Evolutionary conservation across 2,888 invertebrate genomes (phyloP), one percentile per base, ranked within the genome.

Genomic region (Alloplasta piceator): DNA sequence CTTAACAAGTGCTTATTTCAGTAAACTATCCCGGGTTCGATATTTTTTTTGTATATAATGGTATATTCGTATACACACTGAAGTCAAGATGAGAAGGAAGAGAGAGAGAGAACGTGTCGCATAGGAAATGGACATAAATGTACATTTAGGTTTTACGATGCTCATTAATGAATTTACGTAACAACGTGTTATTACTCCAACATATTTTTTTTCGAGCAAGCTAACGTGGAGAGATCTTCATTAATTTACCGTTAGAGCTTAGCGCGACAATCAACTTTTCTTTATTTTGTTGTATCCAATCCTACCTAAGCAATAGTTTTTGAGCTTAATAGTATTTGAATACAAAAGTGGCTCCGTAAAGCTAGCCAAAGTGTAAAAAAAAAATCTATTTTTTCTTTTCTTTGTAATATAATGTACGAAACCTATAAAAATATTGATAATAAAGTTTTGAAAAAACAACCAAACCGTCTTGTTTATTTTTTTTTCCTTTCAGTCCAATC

Each of bases 401-500:
- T 82, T 56, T 39, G 61, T 71, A 56, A 66, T 52, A 71, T 83
- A 77, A 61, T 78, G 68, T 70, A 68, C 61, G 63, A 52, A 38
- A 36, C 36, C 58, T 48, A 64, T 77, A 73, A 66, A 55, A 67
- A 73, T 58, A 77, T 78, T 73, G 43, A 80, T 80, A 79, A 63
- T 58, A 60, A 61, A 71, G 36, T 50, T 64, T 75, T 68, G 50
- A 70, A 61, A 14, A 61, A 72, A 80, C 26, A 71, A 68, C 55
- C 79, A 73, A 75, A 48, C n/a, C 71, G 81, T 70, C 74, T 77
- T 14, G 26, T 43, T 74, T 82, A 26, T 26, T 26, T 68, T 73
- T 82, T 70, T 66, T 76, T 82, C 74, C 71, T 89, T 87, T 85
- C 87, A 90, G 90, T 88, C 83, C 86, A 76, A 83, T 80, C 26